A percentile compares a stretch with the other conserved stretches of the same genome.
Evolutionary conservation across 1,140 invertebrate genomes (phyloP).

Genomic region (Archivesica marissinica): DNA sequence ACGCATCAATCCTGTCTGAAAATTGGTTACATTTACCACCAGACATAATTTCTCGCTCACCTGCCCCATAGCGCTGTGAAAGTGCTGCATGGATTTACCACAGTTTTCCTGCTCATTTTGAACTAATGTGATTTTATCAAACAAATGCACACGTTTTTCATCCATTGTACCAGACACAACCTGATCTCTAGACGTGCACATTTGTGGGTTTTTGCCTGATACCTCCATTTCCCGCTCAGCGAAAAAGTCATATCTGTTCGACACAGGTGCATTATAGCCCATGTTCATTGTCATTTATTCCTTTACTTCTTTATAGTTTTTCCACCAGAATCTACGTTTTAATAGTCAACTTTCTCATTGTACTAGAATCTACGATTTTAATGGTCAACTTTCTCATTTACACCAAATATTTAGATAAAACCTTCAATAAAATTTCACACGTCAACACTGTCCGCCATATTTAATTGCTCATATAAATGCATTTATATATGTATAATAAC

Average conservation of each 20-base stretch:
- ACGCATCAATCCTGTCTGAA: conserved; percentile 12
- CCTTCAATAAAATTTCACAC: too few relatives aligned
- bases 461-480: too few relatives aligned
- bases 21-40: conserved; percentile 37
- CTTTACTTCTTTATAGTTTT: too few relatives aligned
- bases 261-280: neutral
- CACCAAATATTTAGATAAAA: too few relatives aligned
- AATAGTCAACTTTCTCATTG: too few relatives aligned
- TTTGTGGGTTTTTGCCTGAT: neutral
- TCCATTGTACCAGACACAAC: conserved; percentile 18
- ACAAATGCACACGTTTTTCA: neutral
- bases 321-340: too few relatives aligned
- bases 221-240: conserved; percentile 1
- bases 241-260: conserved; percentile 12
- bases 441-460: too few relatives aligned
- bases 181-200: neutral
- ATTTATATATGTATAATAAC: too few relatives aligned
- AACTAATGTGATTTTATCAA: conserved; percentile 21
- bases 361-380: too few relatives aligned
- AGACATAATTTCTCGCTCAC: conserved; percentile 9
- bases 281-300: neutral
- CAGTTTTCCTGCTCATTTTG: conserved; percentile 15
- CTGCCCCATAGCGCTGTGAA: conserved; percentile 3
- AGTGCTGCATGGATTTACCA: neutral
- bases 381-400: too few relatives aligned